Percentiles rank a stretch among this genome's conserved stretches.
phyloP scores from a whole-genome alignment of 2,113 vertebrate species.

The Pseudopodoces humilis region DNA sequence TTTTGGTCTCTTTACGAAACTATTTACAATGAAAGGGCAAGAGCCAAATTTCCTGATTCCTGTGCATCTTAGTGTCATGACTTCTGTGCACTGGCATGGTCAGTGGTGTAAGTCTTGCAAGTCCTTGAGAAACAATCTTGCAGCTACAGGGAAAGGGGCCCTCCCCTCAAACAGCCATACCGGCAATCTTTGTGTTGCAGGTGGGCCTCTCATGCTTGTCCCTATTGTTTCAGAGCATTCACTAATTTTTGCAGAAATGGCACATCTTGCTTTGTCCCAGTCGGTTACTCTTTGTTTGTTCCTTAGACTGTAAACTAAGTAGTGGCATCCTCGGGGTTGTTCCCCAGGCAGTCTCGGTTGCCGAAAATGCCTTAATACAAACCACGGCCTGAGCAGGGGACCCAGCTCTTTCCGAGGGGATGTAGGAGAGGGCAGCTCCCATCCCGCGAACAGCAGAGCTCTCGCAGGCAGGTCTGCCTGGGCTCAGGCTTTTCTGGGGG shows the following conservation, averaged over 20 bases:
- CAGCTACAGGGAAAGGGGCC: not conserved
- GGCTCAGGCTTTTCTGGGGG: not conserved
- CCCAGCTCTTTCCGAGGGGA: accelerated
- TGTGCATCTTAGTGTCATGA: accelerated
- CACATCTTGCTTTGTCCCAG: not conserved
- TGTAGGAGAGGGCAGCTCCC: not conserved
- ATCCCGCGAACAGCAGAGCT: not conserved
- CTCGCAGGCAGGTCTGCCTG: not conserved
- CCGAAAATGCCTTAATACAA: not conserved
- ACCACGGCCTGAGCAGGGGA: not conserved
- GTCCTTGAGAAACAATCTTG: not conserved
- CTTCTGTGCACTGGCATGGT: not conserved
- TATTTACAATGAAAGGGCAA: not conserved
- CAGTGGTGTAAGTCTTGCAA: not conserved
- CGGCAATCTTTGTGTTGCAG: not conserved
- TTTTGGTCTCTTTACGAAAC: not conserved
- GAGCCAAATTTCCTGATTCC: not conserved
- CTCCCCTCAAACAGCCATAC: not conserved
- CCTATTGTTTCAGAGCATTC: not conserved
- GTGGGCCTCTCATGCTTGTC: no score
- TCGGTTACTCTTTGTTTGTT: not conserved
- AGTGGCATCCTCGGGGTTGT: not conserved
- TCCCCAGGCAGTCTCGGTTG: not conserved
- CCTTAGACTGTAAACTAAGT: not conserved
- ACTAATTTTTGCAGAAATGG: not conserved